Evolutionary conservation across 1,140 invertebrate genomes (phyloP).

Genomic region (Temnothorax longispinosus): DNA sequence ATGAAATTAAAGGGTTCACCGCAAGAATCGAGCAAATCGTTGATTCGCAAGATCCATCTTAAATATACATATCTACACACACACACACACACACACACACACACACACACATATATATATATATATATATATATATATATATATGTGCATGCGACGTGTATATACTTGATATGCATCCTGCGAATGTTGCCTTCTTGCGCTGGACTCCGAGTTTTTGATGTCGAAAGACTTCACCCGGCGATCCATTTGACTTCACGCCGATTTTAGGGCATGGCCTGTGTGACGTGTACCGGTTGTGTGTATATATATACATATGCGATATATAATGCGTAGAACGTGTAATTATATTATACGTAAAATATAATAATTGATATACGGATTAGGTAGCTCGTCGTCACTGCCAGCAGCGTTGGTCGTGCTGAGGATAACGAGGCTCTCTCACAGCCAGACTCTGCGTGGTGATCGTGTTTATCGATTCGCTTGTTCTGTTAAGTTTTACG

Average conservation of each 20-base stretch:
- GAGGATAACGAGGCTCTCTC: conserved; percentile 47
- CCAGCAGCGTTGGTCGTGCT: conserved; percentile 70
- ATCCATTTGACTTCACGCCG: conserved; percentile 27
- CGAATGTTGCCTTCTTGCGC: neutral
- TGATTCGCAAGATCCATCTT: neutral
- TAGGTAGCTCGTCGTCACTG: conserved; percentile 70
- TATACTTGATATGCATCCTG: neutral
- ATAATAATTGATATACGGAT: conserved; percentile 71
- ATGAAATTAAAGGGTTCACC: neutral
- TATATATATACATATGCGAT: conserved; percentile 56
- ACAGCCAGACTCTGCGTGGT: conserved; percentile 62
- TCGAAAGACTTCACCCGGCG: neutral
- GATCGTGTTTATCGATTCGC: conserved; percentile 68
- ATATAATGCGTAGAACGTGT: conserved; percentile 19
- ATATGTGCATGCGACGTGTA: neutral
- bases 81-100: neutral
- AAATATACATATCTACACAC: neutral
- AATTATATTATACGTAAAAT: conserved; percentile 21
- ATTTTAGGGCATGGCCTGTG: conserved; percentile 55
- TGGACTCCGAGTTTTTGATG: neutral
- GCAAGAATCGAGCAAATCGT: neutral
- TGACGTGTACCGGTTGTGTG: conserved; percentile 67
- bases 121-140: neutral
- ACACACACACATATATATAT: too few relatives aligned
- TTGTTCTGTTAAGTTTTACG: conserved; percentile 80